Evolutionary conservation across 2,888 invertebrate species (phyloP), one percentile per base, ranked within the genome.

Genomic region (Lycocerus yunnanus): DNA sequence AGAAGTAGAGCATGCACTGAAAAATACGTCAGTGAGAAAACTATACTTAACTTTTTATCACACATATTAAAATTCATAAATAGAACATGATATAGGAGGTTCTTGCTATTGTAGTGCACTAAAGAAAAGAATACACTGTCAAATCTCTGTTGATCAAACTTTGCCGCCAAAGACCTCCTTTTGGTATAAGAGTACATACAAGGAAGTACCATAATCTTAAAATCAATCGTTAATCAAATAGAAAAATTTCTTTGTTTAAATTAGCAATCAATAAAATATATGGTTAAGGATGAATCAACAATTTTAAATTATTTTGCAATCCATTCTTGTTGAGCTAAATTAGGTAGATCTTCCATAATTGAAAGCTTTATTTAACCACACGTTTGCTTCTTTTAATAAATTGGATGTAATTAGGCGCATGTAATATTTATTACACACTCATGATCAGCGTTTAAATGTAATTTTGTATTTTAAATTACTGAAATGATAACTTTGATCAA

Each of bases 1-100:
- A 63, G 73, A 78, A 78, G 77, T 78, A 73, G 78, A 78, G 78
- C 78, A 75, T 78, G 77, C 59, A 76, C 20, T 61, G 61, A 70
- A 18, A 66, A 58, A 24, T 61, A 60, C 43, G 61, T 68, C 63
- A 68, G 72, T 72, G 73, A 61, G 70, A 74, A 74, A 21, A 43
- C 69, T 20, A 43, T 27, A 73, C 59, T 66, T 58, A 24, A 20
- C 27, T 59, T 18, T 60, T 67, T 27, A 24, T 67, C 27, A 24
- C 27, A 27, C 16, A 58, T 67, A 67, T 67, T 24, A 59, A 69
- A 61, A 24, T 21, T 68, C 58, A 59, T 20, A 67, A 27, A 43
- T 24, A 59, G 18, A 20, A 71, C 71, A 71, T 16, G 71, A 66
- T 71, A 71, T 66, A 59, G 71, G 71, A 66, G 71, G 71, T 58